Percentiles rank a stretch among this genome's conserved stretches.
Conservation (phyloP, 2,113 vertebrate genomes). For the Acrocephalus kingi region DNA sequence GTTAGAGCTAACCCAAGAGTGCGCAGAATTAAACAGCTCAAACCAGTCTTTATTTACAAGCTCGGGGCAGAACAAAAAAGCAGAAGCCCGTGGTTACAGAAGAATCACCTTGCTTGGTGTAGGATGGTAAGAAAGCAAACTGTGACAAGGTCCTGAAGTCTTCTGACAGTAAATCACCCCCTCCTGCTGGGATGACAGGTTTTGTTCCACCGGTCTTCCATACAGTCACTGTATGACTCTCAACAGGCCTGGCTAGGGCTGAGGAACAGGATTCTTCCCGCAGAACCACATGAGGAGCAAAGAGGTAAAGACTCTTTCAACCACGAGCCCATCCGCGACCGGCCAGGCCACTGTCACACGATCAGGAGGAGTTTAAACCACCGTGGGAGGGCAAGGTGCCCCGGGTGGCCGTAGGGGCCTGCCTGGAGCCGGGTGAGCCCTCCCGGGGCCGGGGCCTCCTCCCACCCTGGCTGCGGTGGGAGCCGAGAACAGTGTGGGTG, state of each 20-base stretch:
- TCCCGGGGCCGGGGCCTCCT: too few species aligned
- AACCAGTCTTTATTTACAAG: not conserved
- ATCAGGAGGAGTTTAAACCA: too few species aligned
- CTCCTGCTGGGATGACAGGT: not conserved
- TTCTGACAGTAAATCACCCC: not conserved
- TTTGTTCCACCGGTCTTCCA: not conserved
- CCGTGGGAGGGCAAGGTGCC: accelerated
- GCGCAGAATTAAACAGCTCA: not conserved
- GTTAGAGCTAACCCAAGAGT: not conserved
- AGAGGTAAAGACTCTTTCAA: not conserved
- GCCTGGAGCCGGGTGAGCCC: not conserved
- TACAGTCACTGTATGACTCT: not conserved
- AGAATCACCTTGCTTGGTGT: not conserved
- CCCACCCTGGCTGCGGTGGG: too few species aligned
- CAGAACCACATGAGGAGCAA: not conserved
- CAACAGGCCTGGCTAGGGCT: not conserved
- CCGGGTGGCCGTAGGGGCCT: accelerated
- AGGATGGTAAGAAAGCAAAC: not conserved
- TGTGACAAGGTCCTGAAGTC: not conserved
- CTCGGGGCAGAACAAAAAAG: not conserved
- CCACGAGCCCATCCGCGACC: accelerated
- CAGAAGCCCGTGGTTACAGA: not conserved
- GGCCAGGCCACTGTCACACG: not conserved
- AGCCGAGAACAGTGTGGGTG: accelerated
- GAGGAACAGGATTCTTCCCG: not conserved